Base-by-base conservation (phyloP, 2,888 invertebrate species). In the Caenorhabditis panamensis region DNA sequence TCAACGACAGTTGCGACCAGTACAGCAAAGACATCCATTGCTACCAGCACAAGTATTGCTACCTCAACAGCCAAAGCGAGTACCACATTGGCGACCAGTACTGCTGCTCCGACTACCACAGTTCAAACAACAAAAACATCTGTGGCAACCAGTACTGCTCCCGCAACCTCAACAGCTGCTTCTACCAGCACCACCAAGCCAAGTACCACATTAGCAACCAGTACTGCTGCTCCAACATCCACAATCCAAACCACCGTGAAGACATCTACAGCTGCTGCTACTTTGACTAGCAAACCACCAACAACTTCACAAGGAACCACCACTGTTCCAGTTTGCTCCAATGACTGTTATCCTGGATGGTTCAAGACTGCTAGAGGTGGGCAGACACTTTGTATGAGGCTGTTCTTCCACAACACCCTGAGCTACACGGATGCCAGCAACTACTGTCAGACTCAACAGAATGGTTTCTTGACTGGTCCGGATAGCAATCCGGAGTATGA, bases 401-500 rank as follows among this genome's bases (percentile, higher is more conserved):
- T 56, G 6, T 56, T 61, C 47, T 61, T 28, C 47, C 61, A 61
- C 28, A n/a, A 26, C 47, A 8, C 61, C 2, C n/a, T 18, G 0
- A 61, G 2, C 8, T 61, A 61, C 18, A 18, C 44, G 2, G 61
- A 61, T 26, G 61, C 61, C 22, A 61, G 61, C 47, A 47, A 47
- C 47, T 61, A 47, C 41, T 61, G 61, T 18, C n/a, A 47, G 24
- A 47, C 26, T 2, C 26, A 61, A n/a, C 44, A 61, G 9, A 61
- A 61, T n/a, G 61, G 61, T 1, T 61, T 61, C 47, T 18, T 61
- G 61, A 61, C 61, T 18, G 61, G 61, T 8, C 61, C 61, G 24
- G 61, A 61, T 26, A 61, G 26, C 28, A 61, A 61, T 26, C 61
- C 61, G 24, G 61, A 61, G n/a, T 61, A 61, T 47, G 61, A 61